These are phyloP conservation scores for Apocheima hispidaria DNA, from an alignment of 2,888 invertebrate genomes.

Conservation along the genomic window DNA sequence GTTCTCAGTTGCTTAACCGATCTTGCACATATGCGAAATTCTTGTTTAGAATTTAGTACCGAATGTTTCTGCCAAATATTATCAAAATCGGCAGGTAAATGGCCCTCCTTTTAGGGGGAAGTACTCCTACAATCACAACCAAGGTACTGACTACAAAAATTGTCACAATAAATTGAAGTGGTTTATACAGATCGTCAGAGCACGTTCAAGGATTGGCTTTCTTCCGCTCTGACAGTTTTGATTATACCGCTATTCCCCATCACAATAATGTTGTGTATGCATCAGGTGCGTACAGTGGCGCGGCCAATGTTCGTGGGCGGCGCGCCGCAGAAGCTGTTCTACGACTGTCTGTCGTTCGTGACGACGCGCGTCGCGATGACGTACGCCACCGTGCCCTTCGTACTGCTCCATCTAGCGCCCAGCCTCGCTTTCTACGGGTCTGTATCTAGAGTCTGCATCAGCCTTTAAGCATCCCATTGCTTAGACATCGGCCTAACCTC, in stretches of 20 bases:
- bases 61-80: no score
- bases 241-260: no score
- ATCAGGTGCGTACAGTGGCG: slow-evolving; percentile 91
- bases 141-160: no score
- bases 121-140: no score
- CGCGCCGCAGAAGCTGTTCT: slow-evolving; percentile 89
- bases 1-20: no score
- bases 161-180: no score
- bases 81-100: no score
- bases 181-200: not conserved
- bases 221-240: no score
- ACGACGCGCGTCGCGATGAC: slow-evolving; percentile 94
- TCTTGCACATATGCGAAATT: no score
- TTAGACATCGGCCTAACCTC: no score
- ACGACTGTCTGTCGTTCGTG: slow-evolving; percentile 93
- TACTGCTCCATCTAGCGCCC: slow-evolving; percentile 93
- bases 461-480: not conserved
- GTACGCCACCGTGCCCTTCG: slow-evolving; percentile 96
- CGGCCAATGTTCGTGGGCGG: slow-evolving; percentile 92
- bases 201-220: not conserved
- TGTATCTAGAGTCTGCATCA: slow-evolving; percentile 12
- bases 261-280: slow-evolving; percentile 14
- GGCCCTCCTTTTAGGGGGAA: no score
- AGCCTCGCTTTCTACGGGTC: slow-evolving; percentile 93
- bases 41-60: no score